Evolutionary conservation across 2,113 vertebrate genomes (phyloP), one percentile per base, ranked within the genome.

Genomic region (Platysternon megacephalum): DNA sequence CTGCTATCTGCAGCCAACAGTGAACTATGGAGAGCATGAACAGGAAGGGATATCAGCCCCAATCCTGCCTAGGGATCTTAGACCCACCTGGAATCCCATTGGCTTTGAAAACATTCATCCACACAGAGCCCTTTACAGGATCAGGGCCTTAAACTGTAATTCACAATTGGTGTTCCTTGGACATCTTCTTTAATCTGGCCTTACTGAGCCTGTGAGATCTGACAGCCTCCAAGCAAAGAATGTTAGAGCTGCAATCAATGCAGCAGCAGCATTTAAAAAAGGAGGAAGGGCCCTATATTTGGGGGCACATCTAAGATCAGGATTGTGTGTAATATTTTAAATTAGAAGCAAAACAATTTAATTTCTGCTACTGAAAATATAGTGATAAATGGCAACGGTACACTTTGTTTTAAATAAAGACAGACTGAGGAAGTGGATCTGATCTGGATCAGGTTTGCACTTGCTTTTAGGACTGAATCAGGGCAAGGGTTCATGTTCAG

Each of bases 151-250:
- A 28, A 93, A 91, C 61, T 19, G 8, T 68, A 68, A 68, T n/a
- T 68, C 61, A 68, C 61, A 68, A 68, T 93, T 96, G 93, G 79
- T 16, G 6, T 91, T 96, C 86, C 16, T 88, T 2, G 4, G 90
- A 68, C 95, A 88, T 46, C 82, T 95, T 93, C 84, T 86, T 96
- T 91, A 87, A 32, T 82, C 88, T 88, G 3, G 1, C 65, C 46
- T 0, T n/a, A 65, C 56, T 8, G 56, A 92, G 91, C 89, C 92
- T 65, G 91, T 82, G 56, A 46, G 85, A 53, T 11, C 83, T 82
- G 78, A 83, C 76, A 53, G 74, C 21, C 17, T 68, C 85, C 88
- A 82, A 91, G 91, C 14, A 0, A 87, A 93, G 84, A 94, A 55
- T 52, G 2, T 24, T 32, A 82, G 80, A 79, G 46, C 82, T 90